These are phyloP conservation scores for Cosmorhoe ocellata DNA, from an alignment of 2,888 invertebrate species.

Conservation along the genomic window DNA sequence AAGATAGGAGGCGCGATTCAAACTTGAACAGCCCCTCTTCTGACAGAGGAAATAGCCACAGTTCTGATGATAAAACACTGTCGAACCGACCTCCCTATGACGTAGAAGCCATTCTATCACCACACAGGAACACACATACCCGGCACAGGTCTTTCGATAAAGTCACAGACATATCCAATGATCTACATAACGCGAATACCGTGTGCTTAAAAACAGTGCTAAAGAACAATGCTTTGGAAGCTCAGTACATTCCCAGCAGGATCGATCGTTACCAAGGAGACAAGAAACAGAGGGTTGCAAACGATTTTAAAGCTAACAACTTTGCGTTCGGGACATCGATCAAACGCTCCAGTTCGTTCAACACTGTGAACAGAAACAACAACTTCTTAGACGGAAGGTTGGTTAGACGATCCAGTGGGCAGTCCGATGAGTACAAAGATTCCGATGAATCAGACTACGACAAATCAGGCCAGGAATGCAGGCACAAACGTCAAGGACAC, in stretches of 20 bases:
- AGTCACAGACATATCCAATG: conserved; percentile 61
- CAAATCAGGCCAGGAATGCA: conserved; percentile 62
- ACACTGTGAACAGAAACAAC: conserved; percentile 74
- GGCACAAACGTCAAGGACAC: conserved; percentile 88
- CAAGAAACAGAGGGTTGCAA: conserved; percentile 57
- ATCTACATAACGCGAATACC: conserved; percentile 62
- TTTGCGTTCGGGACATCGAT: conserved; percentile 74
- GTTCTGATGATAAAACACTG: conserved; percentile 75
- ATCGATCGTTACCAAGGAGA: conserved; percentile 75
- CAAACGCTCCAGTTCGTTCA: conserved; percentile 86
- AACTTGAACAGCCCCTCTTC: conserved; percentile 76
- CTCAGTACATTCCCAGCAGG: conserved; percentile 50
- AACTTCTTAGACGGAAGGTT: conserved; percentile 64
- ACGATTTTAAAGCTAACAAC: conserved; percentile 55
- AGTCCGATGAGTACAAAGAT: conserved; percentile 64
- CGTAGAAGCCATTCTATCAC: conserved; percentile 64
- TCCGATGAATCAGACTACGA: conserved; percentile 76
- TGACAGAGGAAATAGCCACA: conserved; percentile 61
- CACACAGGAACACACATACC: conserved; percentile 76
- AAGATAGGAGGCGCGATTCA: conserved; percentile 54
- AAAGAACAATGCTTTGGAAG: conserved; percentile 71
- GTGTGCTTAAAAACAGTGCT: conserved; percentile 71
- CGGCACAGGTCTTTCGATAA: conserved; percentile 80
- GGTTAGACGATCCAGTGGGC: conserved; percentile 60
- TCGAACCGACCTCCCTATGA: conserved; percentile 68